A percentile compares a stretch with the other conserved stretches of the same genome.
Evolutionary conservation across 2,113 vertebrate species (phyloP).

Genomic region (Thomomys bottae): DNA sequence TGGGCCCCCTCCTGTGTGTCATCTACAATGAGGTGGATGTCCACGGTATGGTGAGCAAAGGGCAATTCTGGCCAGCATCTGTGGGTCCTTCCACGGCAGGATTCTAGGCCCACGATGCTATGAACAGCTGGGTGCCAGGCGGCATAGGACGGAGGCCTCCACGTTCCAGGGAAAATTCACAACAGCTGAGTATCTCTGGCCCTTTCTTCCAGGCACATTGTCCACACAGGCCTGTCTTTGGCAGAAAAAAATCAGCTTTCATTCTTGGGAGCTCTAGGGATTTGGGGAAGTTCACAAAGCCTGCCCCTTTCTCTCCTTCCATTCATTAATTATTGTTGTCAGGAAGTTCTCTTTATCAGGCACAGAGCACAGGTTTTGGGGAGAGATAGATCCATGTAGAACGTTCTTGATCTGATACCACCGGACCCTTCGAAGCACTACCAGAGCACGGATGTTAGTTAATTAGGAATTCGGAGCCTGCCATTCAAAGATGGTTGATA

Average conservation of each 20-base stretch:
- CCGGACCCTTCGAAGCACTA: constrained; percentile 61
- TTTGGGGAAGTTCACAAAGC: constrained; percentile 31
- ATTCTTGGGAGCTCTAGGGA: constrained; percentile 50
- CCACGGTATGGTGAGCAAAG: background rate
- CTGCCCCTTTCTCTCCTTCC: constrained; percentile 33
- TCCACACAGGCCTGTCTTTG: constrained; percentile 43
- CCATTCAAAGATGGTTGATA: constrained; percentile 78
- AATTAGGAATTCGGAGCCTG: constrained; percentile 79
- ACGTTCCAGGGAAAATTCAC: constrained; percentile 69
- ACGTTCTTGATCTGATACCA: constrained; percentile 74
- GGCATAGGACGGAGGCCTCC: constrained; percentile 15
- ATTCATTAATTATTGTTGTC: constrained; percentile 78
- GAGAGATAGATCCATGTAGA: constrained; percentile 71
- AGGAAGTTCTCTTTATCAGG: constrained; percentile 70
- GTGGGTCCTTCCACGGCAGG: background rate
- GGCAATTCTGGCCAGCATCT: background rate
- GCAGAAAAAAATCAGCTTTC: constrained; percentile 22
- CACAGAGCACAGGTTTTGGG: constrained; percentile 67
- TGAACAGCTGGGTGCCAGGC: constrained; percentile 78
- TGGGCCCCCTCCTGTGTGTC: background rate
- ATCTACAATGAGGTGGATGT: background rate
- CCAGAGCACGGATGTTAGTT: constrained; percentile 65
- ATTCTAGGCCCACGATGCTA: background rate
- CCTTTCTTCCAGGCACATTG: constrained; percentile 22
- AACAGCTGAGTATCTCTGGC: constrained; percentile 69